Evolutionary conservation across 2,888 invertebrate species (phyloP), one percentile per base, ranked within the genome.

Genomic region (Piscicola geometra): DNA sequence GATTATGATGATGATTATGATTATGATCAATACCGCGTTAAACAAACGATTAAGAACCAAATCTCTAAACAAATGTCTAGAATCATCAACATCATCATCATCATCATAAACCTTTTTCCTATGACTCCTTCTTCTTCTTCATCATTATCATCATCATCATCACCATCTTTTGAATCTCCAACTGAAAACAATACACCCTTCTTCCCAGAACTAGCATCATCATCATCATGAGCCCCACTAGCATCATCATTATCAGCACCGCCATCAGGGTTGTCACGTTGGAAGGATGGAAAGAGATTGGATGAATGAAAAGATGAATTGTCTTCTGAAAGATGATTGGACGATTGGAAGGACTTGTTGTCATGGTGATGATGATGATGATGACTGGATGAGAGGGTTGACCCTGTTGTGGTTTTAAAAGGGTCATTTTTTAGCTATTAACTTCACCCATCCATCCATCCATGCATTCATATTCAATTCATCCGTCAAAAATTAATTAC

Each of bases 101-200:
- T 15, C 50, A 47, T 21, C 50, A 47, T 21, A 5, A 41, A 41
- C 41, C 41, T 41, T 41, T 41, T 41, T 9, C 5, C 15, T 41
- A 41, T 15, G 9, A 41, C 41, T 41, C 41, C 41, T 9, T 41
- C 41, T 5, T 15, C 15, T 15, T 5, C 15, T 41, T 41, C 41
- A 41, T 41, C 41, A 32, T 9, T 30, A 68, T 32, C 21, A 32
- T 68, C 68, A 28, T 68, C 68, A 30, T 68, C 68, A 12, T 68
- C 68, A 68, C 21, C 33, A 33, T 30, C 68, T 41, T 41, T 41
- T 41, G 41, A n/a, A n/a, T n/a, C n/a, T n/a, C n/a, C n/a, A n/a
- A n/a, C n/a, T n/a, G n/a, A n/a, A n/a, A n/a, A n/a, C n/a, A n/a
- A n/a, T n/a, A n/a, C n/a, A n/a, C n/a, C n/a, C n/a, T 41, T 41